Evolutionary conservation across 2,888 invertebrate genomes (phyloP).

Genomic region (Agrypnus murinus): DNA sequence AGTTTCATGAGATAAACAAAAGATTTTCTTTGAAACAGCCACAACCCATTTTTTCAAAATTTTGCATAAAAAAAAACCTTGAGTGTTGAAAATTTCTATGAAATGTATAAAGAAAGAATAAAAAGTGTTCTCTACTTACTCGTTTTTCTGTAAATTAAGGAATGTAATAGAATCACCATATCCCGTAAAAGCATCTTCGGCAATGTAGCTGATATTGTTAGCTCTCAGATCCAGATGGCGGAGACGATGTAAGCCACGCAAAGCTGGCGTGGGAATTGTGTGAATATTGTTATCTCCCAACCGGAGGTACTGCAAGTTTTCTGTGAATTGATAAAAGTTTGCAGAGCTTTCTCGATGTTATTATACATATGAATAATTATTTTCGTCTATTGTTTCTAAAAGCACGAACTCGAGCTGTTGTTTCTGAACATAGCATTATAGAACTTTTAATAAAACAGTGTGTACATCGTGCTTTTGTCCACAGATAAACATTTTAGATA

Average conservation of each 20-base stretch:
- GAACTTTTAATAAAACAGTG: background rate
- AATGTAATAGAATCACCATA: constrained; percentile 95
- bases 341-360: constrained; percentile 27
- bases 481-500: constrained; percentile 12
- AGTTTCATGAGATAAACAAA: no score
- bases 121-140: constrained; percentile 76
- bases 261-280: constrained; percentile 88
- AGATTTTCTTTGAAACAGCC: no score
- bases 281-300: constrained; percentile 92
- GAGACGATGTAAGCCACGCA: constrained; percentile 88
- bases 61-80: background rate
- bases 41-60: no score
- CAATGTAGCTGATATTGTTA: constrained; percentile 88
- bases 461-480: constrained; percentile 16
- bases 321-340: constrained; percentile 71
- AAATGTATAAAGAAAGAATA: no score
- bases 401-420: background rate
- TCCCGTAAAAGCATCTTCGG: constrained; percentile 90
- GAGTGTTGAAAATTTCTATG: background rate
- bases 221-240: constrained; percentile 90
- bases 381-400: constrained; percentile 13
- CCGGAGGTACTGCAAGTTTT: constrained; percentile 91
- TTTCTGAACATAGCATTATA: background rate
- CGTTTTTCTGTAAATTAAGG: constrained; percentile 92
- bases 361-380: constrained; percentile 23